Conservation (phyloP, 1,140 invertebrate species). For the Drosophila tristis region DNA sequence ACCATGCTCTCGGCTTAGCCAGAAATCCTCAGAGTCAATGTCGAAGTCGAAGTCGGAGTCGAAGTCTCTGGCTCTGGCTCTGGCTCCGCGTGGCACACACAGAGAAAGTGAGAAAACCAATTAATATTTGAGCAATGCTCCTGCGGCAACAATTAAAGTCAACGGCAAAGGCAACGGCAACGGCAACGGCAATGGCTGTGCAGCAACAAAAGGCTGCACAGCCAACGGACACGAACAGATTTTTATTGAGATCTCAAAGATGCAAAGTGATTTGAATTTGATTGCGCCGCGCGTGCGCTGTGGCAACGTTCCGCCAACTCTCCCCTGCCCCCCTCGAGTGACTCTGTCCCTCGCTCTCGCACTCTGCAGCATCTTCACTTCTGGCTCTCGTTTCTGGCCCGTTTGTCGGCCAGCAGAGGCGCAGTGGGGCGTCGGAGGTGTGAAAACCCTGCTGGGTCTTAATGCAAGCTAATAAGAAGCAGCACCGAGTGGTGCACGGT, state of each 20-base stretch:
- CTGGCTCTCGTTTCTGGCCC: slow-evolving; percentile 24
- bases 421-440: slow-evolving; percentile 81
- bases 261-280: slow-evolving; percentile 83
- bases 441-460: slow-evolving; percentile 84
- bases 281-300: slow-evolving; percentile 75
- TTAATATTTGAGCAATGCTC: slow-evolving; percentile 82
- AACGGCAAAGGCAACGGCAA: slow-evolving; percentile 57
- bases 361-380: slow-evolving; percentile 19
- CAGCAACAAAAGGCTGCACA: slow-evolving; percentile 5
- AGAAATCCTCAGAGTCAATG: slow-evolving; percentile 63
- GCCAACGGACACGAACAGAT: slow-evolving; percentile 42
- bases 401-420: slow-evolving; percentile 31
- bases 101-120: slow-evolving; percentile 72
- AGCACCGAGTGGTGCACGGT: not conserved
- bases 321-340: not conserved
- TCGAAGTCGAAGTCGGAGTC: slow-evolving; percentile 15
- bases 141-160: slow-evolving; percentile 82
- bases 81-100: slow-evolving; percentile 29
- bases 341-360: not conserved
- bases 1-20: slow-evolving; percentile 42
- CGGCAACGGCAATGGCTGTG: slow-evolving; percentile 35
- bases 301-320: slow-evolving; percentile 1
- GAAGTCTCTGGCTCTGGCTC: slow-evolving; percentile 10
- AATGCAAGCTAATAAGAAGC: slow-evolving; percentile 84
- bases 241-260: slow-evolving; percentile 83